A percentile compares a stretch with the other conserved stretches of the same genome.
Conservation (phyloP, 1,140 invertebrate genomes). For the Trichomalopsis sarcophagae region DNA sequence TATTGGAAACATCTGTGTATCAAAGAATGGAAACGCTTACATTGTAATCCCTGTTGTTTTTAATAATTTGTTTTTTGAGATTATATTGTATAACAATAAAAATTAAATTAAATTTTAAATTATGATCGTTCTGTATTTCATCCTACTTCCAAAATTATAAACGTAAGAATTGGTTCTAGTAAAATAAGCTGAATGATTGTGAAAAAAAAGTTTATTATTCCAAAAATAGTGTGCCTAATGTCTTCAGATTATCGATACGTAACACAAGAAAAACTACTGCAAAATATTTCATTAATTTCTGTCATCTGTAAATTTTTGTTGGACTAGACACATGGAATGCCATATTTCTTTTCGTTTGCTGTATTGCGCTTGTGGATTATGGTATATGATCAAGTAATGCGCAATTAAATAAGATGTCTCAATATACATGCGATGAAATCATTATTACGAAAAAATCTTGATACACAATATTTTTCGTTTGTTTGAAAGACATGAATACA, state of each 20-base stretch:
- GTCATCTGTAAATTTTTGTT: conserved; percentile 8
- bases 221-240: conserved; percentile 44
- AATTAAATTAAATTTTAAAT: conserved; percentile 40
- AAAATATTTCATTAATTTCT: conserved; percentile 39
- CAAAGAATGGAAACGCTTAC: conserved; percentile 42
- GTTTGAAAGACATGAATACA: neutral
- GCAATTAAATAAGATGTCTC: conserved; percentile 14
- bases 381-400: neutral
- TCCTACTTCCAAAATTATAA: neutral
- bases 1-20: conserved; percentile 32
- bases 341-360: conserved; percentile 15
- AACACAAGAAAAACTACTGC: conserved; percentile 43
- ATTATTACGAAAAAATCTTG: neutral
- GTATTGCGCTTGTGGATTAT: conserved; percentile 30
- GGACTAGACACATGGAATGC: conserved; percentile 47
- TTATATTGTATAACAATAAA: conserved; percentile 31
- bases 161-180: neutral
- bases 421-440: neutral
- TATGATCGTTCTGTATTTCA: neutral
- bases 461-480: neutral
- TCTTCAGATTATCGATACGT: conserved; percentile 26
- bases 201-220: conserved; percentile 49
- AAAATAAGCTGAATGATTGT: conserved; percentile 9
- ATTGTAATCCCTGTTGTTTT: conserved; percentile 23
- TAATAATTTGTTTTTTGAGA: conserved; percentile 32